phyloP scores from a whole-genome alignment of 2,888 invertebrate genomes.

The Tiliacea aurago region DNA sequence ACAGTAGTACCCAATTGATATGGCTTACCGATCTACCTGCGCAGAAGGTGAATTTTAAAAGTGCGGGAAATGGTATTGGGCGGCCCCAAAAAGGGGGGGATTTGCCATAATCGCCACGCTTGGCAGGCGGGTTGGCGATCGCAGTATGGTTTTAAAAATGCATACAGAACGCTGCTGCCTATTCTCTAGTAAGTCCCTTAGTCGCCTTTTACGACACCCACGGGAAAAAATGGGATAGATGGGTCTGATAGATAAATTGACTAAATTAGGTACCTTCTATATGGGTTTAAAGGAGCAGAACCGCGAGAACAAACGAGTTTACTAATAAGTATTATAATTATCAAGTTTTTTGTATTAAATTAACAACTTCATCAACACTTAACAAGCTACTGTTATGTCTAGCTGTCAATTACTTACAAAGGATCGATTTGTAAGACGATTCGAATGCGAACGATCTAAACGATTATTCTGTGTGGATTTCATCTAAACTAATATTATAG shows the following conservation, averaged over 20 bases:
- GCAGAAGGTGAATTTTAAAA: no score
- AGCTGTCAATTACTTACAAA: constrained; percentile 8
- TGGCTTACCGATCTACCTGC: no score
- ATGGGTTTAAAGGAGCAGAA: neutral
- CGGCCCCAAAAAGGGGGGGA: no score
- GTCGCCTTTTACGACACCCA: no score
- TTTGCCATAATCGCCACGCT: no score
- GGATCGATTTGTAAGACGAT: constrained; percentile 14
- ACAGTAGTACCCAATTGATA: no score
- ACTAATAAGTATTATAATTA: constrained; percentile 47
- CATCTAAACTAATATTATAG: neutral
- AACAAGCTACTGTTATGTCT: constrained; percentile 19
- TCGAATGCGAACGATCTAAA: neutral
- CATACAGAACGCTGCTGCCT: no score
- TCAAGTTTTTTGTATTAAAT: constrained; percentile 18
- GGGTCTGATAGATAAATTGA: neutral
- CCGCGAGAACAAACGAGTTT: constrained; percentile 10
- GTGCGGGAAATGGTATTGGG: no score
- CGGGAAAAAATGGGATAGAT: no score
- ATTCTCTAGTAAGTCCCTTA: no score
- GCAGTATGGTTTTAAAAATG: no score
- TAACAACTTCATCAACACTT: constrained; percentile 27
- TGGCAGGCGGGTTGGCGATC: no score
- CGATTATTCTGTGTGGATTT: neutral
- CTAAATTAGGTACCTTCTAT: neutral